Conservation (phyloP, 2,888 invertebrate species). For the Pristionchus fissidentatus region DNA sequence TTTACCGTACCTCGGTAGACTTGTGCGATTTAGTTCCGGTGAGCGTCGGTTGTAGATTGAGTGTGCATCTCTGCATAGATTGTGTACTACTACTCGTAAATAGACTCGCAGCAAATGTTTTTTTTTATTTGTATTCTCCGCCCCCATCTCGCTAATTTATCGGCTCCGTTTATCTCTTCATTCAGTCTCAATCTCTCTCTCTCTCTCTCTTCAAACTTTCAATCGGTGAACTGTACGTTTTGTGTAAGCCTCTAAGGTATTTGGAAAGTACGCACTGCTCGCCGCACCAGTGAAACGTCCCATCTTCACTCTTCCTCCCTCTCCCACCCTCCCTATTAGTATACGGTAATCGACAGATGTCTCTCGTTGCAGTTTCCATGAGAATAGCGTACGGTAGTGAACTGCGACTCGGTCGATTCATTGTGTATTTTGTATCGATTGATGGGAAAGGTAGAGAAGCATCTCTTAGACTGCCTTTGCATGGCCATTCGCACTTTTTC, state of each 20-base stretch:
- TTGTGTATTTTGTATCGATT: neutral
- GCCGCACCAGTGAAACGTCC: neutral
- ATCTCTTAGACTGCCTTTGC: neutral
- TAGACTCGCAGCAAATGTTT: too few relatives aligned
- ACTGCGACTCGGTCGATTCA: neutral
- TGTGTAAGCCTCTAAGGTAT: neutral
- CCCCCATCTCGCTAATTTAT: slow-evolving; percentile 13
- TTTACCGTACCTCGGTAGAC: too few relatives aligned
- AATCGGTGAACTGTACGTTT: slow-evolving; percentile 7
- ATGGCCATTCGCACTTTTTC: neutral
- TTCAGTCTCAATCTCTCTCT: slow-evolving; percentile 27
- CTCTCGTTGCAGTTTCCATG: neutral
- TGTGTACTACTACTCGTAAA: slow-evolving; percentile 1
- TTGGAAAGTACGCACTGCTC: neutral
- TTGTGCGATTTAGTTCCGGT: too few relatives aligned
- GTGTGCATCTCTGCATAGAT: slow-evolving; percentile 33
- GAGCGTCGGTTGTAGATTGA: slow-evolving; percentile 23
- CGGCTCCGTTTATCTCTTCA: slow-evolving; percentile 23
- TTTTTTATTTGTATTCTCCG: neutral
- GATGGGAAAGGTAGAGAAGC: neutral
- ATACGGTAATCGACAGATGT: slow-evolving; percentile 7
- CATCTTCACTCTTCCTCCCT: neutral
- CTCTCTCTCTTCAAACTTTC: slow-evolving; percentile 12
- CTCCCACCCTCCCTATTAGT: neutral
- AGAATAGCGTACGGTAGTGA: slow-evolving; percentile 5